Percentiles rank a stretch among this genome's conserved stretches.
Evolutionary conservation across 2,797 vertebrate species (phyloP).

Genomic region (Rhabdophis nuchalis): DNA sequence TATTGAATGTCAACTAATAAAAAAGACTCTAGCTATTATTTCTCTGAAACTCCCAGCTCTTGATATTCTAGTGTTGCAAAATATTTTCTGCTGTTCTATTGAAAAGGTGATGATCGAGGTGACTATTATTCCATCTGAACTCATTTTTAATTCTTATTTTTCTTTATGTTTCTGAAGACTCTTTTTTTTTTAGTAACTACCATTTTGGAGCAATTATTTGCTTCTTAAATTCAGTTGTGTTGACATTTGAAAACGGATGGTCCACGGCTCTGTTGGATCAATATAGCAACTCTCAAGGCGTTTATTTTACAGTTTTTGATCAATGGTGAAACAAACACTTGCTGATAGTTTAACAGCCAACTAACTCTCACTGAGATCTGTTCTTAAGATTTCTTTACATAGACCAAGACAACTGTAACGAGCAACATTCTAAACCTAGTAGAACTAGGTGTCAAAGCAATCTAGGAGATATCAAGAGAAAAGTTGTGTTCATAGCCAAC

Average conservation of each 20-base stretch:
- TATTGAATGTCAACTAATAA: not conserved
- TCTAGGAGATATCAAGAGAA: not conserved
- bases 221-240: constrained; percentile 30
- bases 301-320: constrained; percentile 31
- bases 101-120: not conserved
- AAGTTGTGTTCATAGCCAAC: not conserved
- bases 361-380: constrained; percentile 5
- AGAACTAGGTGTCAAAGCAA: constrained; percentile 26
- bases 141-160: constrained; percentile 23
- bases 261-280: not conserved
- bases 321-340: constrained; percentile 27
- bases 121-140: not conserved
- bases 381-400: constrained; percentile 14
- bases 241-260: constrained; percentile 26
- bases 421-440: constrained; percentile 19
- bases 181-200: not conserved
- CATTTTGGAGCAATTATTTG: constrained; percentile 36
- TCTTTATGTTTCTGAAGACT: constrained; percentile 31
- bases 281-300: constrained; percentile 22
- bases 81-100: not conserved
- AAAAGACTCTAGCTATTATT: not conserved
- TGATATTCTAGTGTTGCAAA: not conserved
- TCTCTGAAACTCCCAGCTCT: not conserved
- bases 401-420: not conserved
- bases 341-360: not conserved